phyloP scores from a whole-genome alignment of 2,113 vertebrate genomes.

The Tichodroma muraria region DNA sequence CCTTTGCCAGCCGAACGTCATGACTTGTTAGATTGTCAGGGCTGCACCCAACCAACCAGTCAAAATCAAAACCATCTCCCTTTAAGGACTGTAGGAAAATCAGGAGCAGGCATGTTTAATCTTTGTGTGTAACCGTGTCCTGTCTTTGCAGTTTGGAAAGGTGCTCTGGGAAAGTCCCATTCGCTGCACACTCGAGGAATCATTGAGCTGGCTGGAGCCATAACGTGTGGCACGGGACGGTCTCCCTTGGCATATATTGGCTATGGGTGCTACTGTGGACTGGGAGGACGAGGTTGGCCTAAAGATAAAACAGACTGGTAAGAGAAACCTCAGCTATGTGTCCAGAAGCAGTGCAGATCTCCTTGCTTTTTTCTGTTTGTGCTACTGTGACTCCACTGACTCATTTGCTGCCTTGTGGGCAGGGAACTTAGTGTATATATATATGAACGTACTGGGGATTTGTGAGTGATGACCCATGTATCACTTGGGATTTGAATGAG shows the following conservation, averaged over 20 bases:
- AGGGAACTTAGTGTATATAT: background rate
- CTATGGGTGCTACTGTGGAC: slow-evolving; percentile 88
- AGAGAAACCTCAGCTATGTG: background rate
- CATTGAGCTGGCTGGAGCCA: slow-evolving; percentile 77
- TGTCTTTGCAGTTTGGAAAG: slow-evolving; percentile 65
- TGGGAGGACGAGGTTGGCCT: slow-evolving; percentile 84
- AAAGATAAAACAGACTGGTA: slow-evolving; percentile 83
- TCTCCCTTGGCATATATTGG: slow-evolving; percentile 74
- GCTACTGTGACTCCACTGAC: background rate
- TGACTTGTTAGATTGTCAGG: background rate
- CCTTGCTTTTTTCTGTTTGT: background rate
- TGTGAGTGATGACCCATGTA: background rate
- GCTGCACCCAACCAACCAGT: background rate
- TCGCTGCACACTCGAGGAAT: slow-evolving; percentile 76
- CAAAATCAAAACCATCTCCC: background rate
- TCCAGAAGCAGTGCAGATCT: background rate
- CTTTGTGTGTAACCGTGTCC: background rate
- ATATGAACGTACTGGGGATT: background rate
- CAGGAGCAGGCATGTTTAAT: background rate
- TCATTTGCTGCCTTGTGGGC: background rate
- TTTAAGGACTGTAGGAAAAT: background rate
- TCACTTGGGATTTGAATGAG: background rate
- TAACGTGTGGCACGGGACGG: slow-evolving; percentile 79
- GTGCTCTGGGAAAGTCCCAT: slow-evolving; percentile 42
- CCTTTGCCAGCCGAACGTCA: background rate